Evolutionary conservation across 1,140 invertebrate genomes (phyloP), one percentile per base, ranked within the genome.

Genomic region (Mercenaria mercenaria): DNA sequence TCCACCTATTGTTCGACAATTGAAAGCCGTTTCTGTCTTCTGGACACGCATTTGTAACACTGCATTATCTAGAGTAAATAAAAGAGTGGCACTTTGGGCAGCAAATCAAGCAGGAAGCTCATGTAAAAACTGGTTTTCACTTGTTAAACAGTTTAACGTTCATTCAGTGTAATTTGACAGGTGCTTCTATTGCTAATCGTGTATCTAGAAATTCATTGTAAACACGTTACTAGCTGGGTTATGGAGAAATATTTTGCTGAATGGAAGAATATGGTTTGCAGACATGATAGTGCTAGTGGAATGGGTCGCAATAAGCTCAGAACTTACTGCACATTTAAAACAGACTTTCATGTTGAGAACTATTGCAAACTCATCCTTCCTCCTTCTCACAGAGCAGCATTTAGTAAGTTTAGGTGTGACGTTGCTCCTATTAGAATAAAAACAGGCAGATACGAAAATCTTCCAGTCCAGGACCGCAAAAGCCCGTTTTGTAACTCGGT

Each of bases 81-180:
- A 64, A 82, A n/a, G 59, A 13, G 61, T 82, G 32, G 50, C 50
- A 82, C 76, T 79, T 20, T 79, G 76, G 59, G 26, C 80, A 11
- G n/a, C 23, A 32, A 64, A 13, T n/a, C 13, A 29, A 4, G 34
- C 23, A 23, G n/a, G n/a, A n/a, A 39, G n/a, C n/a, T 34, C 15
- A 15, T 61, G 56, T 82, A 32, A 34, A 61, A 82, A 59, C 37
- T 64, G 59, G 59, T 64, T 37, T 39, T 32, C 34, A 56, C 18
- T 23, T 13, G 18, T 64, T 32, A 61, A 47, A 47, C 43, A 47
- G 15, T 47, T 6, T 13, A 56, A 47, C 20, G 50, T 18, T 15
- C 11, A 37, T 41, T 26, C 23, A 18, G 18, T 1, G 23, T 80
- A 41, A 32, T 34, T 52, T 80, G 20, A 26, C 15, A 50, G 8